phyloP scores from a whole-genome alignment of 2,113 vertebrate genomes.

The Panurus biarmicus region DNA sequence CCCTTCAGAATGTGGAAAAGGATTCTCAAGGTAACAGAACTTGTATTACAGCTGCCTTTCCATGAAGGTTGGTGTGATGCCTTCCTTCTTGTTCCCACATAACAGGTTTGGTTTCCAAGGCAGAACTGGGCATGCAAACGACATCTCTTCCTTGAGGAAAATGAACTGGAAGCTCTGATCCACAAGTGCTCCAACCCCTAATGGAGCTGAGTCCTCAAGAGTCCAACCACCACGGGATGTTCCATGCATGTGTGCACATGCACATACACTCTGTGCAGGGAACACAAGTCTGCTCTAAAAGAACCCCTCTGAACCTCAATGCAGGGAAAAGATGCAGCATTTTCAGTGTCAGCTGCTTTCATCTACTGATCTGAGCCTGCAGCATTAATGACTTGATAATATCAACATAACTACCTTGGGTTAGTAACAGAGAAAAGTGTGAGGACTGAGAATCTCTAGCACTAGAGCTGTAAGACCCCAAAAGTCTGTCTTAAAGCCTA shows the following conservation, averaged over 20 bases:
- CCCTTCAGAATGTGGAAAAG: neutral
- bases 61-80: neutral
- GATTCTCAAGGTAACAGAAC: neutral
- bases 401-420: neutral
- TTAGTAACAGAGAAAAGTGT: neutral
- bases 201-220: neutral
- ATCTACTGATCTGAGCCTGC: neutral
- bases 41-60: neutral
- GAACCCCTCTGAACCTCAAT: neutral
- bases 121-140: neutral
- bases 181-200: neutral
- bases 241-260: neutral
- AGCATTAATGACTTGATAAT: neutral
- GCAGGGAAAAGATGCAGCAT: neutral
- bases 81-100: neutral
- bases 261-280: neutral
- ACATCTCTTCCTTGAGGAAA: neutral
- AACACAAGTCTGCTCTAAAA: neutral
- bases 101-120: neutral
- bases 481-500: neutral
- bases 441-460: neutral
- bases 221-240: neutral
- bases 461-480: neutral
- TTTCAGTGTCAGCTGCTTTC: neutral
- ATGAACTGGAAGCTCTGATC: neutral